These are phyloP conservation scores for Albula glossodonta DNA, from an alignment of 2,113 vertebrate genomes.

Conservation along the genomic window DNA sequence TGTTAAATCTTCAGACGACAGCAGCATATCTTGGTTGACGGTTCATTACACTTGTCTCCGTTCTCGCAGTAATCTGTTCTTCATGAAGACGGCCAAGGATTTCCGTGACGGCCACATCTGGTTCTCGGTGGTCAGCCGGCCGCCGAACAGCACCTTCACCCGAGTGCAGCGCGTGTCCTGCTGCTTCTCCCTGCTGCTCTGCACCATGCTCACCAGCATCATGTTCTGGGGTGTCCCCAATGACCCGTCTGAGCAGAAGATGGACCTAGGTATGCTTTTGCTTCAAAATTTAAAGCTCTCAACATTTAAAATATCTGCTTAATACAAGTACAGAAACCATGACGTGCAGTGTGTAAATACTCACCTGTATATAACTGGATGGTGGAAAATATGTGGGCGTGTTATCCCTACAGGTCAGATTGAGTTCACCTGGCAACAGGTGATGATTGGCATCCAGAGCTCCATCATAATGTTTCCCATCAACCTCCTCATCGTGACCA, in stretches of 20 bases:
- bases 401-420: slow-evolving; percentile 77
- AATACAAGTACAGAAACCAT: too few species aligned
- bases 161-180: slow-evolving; percentile 89
- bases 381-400: not conserved
- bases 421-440: slow-evolving; percentile 94
- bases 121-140: slow-evolving; percentile 88
- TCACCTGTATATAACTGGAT: too few species aligned
- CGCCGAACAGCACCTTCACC: slow-evolving; percentile 84
- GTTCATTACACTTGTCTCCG: not conserved
- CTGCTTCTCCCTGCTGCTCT: slow-evolving; percentile 90
- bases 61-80: slow-evolving; percentile 83
- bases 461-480: slow-evolving; percentile 94
- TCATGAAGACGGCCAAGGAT: slow-evolving; percentile 86
- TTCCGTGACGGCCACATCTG: slow-evolving; percentile 91
- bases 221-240: slow-evolving; percentile 95
- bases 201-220: slow-evolving; percentile 95
- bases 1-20: too few species aligned
- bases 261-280: slow-evolving; percentile 83
- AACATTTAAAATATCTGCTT: too few species aligned
- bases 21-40: not conserved
- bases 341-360: too few species aligned
- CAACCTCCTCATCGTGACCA: slow-evolving; percentile 92
- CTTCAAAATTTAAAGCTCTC: too few species aligned
- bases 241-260: slow-evolving; percentile 90
- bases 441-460: slow-evolving; percentile 91